Conservation (phyloP, 2,113 vertebrate genomes). For the Pelecanus crispus region DNA sequence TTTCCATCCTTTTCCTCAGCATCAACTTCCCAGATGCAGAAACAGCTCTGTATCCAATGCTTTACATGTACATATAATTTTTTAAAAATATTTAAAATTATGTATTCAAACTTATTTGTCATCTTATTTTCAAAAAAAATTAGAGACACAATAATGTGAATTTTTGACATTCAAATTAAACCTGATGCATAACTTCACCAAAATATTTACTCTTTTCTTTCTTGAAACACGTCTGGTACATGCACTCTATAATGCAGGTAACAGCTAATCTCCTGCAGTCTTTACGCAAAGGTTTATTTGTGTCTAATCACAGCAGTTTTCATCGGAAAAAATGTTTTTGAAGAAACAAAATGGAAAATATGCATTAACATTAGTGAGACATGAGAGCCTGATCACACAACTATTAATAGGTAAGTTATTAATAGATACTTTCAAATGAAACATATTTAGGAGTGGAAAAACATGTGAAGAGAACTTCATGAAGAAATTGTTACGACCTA, state of each 20-base stretch:
- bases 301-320: background rate
- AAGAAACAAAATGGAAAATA: background rate
- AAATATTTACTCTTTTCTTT: background rate
- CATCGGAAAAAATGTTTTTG: background rate
- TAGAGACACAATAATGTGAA: background rate
- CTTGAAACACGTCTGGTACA: background rate
- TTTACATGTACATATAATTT: background rate
- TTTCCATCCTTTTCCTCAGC: background rate
- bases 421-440: background rate
- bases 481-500: background rate
- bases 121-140: background rate
- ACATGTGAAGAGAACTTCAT: background rate
- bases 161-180: background rate
- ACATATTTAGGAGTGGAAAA: background rate
- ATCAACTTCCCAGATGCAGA: background rate
- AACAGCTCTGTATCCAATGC: background rate
- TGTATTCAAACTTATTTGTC: accelerated
- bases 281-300: background rate
- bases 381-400: background rate
- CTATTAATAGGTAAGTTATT: background rate
- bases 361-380: background rate
- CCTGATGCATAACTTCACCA: background rate
- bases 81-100: background rate
- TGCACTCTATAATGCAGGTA: background rate
- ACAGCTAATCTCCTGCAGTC: background rate